A percentile compares a stretch with the other conserved stretches of the same genome.
phyloP scores from a whole-genome alignment of 2,888 invertebrate genomes.

The Pyrochroa serraticornis region DNA sequence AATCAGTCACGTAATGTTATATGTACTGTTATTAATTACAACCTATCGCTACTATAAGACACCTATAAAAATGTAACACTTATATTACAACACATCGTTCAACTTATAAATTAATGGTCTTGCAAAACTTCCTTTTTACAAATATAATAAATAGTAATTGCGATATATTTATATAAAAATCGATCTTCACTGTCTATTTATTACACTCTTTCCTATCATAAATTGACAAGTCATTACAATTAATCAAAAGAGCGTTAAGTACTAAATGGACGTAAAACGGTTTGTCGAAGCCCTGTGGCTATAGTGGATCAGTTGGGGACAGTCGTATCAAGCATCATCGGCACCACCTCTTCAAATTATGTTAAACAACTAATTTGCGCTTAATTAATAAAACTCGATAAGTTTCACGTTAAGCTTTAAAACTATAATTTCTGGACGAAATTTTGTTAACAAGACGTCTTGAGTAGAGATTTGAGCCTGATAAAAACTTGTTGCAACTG shows the following conservation, averaged over 20 bases:
- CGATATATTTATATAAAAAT: constrained; percentile 45
- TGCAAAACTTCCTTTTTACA: constrained; percentile 49
- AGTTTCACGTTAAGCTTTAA: not conserved
- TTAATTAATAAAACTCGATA: not conserved
- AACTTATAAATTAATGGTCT: constrained; percentile 43
- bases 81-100: constrained; percentile 54
- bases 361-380: not conserved
- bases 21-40: constrained; percentile 34
- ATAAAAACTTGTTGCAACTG: constrained; percentile 1
- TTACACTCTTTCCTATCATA: constrained; percentile 28
- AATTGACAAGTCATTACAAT: constrained; percentile 31
- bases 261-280: constrained; percentile 50
- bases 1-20: constrained; percentile 49
- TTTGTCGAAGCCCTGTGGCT: constrained; percentile 28
- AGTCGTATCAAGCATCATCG: no score
- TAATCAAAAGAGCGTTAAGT: constrained; percentile 41
- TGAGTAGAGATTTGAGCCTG: not conserved
- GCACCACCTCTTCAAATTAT: not conserved
- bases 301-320: no score
- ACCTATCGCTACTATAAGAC: constrained; percentile 50
- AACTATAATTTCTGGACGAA: no score
- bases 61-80: constrained; percentile 55
- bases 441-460: no score
- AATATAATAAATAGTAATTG: constrained; percentile 45
- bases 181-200: constrained; percentile 35